Percentiles rank a stretch among this genome's conserved stretches.
These are phyloP conservation scores for Hypotaenidia okinawae DNA, from an alignment of 2,797 vertebrate species.

Conservation along the genomic window DNA sequence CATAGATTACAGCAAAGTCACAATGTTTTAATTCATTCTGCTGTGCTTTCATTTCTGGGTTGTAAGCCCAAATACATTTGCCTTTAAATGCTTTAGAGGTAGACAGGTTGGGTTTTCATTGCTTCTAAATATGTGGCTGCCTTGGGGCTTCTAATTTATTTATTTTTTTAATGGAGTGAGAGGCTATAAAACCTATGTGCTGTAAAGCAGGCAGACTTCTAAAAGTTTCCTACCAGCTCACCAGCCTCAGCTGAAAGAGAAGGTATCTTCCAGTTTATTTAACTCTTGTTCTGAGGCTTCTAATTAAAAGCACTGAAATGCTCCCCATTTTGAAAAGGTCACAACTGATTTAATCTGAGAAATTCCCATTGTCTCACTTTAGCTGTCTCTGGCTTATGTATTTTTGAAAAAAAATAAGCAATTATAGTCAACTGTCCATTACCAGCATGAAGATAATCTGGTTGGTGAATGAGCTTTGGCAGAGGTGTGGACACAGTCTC, in stretches of 20 bases:
- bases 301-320: slow-evolving; percentile 73
- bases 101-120: slow-evolving; percentile 73
- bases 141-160: slow-evolving; percentile 75
- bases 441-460: neutral
- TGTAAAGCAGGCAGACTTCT: slow-evolving; percentile 47
- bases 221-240: slow-evolving; percentile 24
- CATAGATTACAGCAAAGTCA: slow-evolving; percentile 51
- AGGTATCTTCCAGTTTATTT: slow-evolving; percentile 32
- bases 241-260: neutral
- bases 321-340: slow-evolving; percentile 62
- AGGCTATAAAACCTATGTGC: slow-evolving; percentile 71
- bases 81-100: slow-evolving; percentile 63
- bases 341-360: slow-evolving; percentile 68
- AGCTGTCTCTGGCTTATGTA: slow-evolving; percentile 27
- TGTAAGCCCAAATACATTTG: slow-evolving; percentile 41
- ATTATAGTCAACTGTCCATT: neutral
- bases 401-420: neutral
- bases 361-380: slow-evolving; percentile 52
- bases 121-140: slow-evolving; percentile 67
- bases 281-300: slow-evolving; percentile 17
- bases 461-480: neutral
- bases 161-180: slow-evolving; percentile 76
- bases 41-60: slow-evolving; percentile 32
- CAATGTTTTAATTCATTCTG: slow-evolving; percentile 70
- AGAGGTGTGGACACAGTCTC: neutral